phyloP scores from a whole-genome alignment of 2,888 invertebrate genomes.

The Napeogenes inachia region DNA sequence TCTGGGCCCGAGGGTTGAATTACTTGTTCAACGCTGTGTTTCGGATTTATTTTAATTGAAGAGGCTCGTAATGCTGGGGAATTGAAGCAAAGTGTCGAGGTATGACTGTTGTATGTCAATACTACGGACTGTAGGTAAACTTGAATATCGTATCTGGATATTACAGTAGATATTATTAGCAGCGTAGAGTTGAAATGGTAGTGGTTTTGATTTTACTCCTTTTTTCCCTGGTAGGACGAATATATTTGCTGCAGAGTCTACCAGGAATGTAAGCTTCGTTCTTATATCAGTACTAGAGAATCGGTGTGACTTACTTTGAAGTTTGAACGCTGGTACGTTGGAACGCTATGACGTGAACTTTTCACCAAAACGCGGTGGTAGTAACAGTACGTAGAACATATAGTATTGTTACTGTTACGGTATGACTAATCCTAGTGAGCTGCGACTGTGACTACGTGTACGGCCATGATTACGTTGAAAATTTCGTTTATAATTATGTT shows the following conservation, averaged over 20 bases:
- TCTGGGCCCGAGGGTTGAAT: constrained; percentile 42
- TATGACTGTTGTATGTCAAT: background rate
- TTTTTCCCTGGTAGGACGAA: background rate
- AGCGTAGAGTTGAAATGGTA: no score
- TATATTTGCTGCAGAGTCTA: constrained; percentile 10
- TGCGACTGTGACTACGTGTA: no score
- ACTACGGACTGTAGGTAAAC: no score
- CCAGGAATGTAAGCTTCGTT: background rate
- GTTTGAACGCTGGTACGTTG: background rate
- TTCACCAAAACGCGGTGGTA: no score
- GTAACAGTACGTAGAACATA: no score
- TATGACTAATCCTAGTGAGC: no score
- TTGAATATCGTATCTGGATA: no score
- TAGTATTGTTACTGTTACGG: no score
- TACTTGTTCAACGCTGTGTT: constrained; percentile 33
- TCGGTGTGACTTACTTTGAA: constrained; percentile 1
- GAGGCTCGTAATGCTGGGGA: constrained; percentile 31
- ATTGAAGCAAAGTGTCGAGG: constrained; percentile 17
- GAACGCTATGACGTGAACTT: no score
- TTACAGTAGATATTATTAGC: no score
- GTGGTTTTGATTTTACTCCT: background rate
- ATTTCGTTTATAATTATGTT: no score
- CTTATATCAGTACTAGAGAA: background rate
- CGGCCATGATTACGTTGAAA: no score
- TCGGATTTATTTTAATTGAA: constrained; percentile 25